Evolutionary conservation across 2,113 vertebrate species (phyloP).

Genomic region (Cariama cristata): DNA sequence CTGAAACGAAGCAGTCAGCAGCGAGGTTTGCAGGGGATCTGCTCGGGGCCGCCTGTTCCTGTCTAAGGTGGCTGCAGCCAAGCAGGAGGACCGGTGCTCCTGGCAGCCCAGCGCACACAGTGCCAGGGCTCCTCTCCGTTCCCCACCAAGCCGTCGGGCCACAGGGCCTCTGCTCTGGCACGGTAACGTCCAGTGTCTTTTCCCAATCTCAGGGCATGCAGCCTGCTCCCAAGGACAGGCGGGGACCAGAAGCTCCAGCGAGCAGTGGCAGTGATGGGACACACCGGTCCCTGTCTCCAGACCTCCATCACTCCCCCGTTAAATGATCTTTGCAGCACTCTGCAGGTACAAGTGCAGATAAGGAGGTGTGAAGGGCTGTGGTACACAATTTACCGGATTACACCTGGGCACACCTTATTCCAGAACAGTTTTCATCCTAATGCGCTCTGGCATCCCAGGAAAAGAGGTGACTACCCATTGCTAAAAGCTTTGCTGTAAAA

Average conservation of each 20-base stretch:
- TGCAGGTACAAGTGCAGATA: fast-evolving
- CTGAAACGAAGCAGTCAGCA: background rate
- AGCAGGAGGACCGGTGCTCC: fast-evolving
- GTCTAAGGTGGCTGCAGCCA: background rate
- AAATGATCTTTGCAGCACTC: background rate
- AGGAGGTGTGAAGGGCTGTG: background rate
- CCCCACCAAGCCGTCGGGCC: fast-evolving
- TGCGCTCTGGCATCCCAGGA: fast-evolving
- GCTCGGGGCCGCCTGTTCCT: background rate
- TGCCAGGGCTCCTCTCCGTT: background rate
- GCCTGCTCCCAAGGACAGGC: background rate
- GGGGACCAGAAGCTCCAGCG: background rate
- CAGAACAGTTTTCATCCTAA: background rate
- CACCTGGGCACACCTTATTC: background rate
- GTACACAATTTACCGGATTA: background rate
- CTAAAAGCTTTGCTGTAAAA: background rate
- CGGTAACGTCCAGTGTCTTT: background rate
- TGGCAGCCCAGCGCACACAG: fast-evolving
- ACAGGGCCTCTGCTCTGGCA: background rate
- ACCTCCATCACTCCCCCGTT: fast-evolving
- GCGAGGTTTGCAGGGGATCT: background rate
- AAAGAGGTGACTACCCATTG: background rate
- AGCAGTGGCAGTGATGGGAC: background rate
- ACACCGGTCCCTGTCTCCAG: fast-evolving
- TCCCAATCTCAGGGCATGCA: background rate